A percentile compares a stretch with the other conserved stretches of the same genome.
These are phyloP conservation scores for Mesembrinibis cayennensis DNA, from an alignment of 2,113 vertebrate genomes.

Conservation along the genomic window DNA sequence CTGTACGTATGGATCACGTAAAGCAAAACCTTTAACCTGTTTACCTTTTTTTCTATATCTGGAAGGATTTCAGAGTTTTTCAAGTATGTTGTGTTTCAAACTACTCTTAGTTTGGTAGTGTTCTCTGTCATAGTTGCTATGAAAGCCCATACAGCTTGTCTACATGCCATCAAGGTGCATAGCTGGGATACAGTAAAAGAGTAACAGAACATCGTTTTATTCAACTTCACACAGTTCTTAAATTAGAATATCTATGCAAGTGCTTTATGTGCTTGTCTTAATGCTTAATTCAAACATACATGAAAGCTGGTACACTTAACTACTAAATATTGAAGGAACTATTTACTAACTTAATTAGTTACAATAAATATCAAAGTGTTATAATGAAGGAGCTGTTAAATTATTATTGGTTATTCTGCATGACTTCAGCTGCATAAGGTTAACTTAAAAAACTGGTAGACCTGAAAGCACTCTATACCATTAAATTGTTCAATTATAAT, in stretches of 20 bases:
- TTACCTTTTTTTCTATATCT: neutral
- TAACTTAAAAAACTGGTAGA: neutral
- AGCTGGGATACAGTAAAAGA: neutral
- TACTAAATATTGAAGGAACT: neutral
- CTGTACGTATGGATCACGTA: neutral
- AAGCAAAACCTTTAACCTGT: neutral
- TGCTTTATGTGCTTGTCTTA: neutral
- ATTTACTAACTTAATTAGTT: neutral
- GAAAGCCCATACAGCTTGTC: neutral
- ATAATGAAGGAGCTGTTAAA: neutral
- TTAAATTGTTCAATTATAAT: neutral
- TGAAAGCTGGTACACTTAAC: neutral
- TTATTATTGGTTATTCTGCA: neutral
- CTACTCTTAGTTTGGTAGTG: neutral
- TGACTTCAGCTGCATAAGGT: neutral
- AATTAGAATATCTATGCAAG: neutral
- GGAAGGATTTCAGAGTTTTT: neutral
- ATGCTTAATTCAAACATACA: neutral
- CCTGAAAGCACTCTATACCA: neutral
- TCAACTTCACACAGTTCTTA: neutral
- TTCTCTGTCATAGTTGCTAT: neutral
- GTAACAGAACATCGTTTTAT: neutral
- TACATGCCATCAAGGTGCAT: neutral
- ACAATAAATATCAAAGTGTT: neutral
- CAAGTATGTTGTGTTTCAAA: neutral